Percentiles rank a stretch among this genome's conserved stretches.
These are phyloP conservation scores for Neolamprologus modestus DNA, from an alignment of 2,113 vertebrate species.

Conservation along the genomic window DNA sequence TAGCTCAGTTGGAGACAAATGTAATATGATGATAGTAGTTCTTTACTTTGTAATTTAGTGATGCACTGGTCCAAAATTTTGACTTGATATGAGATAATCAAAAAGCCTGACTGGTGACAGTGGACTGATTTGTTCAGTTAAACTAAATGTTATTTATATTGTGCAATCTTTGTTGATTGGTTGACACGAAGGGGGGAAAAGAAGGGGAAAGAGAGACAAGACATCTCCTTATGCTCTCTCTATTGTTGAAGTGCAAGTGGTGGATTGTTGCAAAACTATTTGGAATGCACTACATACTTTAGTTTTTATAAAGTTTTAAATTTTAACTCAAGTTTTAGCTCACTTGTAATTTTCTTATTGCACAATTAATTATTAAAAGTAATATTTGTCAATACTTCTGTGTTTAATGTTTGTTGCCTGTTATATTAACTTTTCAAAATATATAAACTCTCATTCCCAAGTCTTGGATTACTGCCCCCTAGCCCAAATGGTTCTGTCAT, in stretches of 20 bases:
- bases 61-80: not conserved
- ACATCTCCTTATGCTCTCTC: not conserved
- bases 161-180: not conserved
- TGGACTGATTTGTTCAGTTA: not conserved
- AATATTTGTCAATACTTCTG: not conserved
- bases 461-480: not conserved
- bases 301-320: not conserved
- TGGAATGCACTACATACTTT: not conserved
- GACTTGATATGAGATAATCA: not conserved
- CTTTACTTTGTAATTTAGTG: not conserved
- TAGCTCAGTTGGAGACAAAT: not conserved
- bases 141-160: not conserved
- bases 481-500: conserved; percentile 1
- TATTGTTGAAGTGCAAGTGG: not conserved
- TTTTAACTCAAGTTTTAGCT: not conserved
- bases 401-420: not conserved
- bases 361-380: not conserved
- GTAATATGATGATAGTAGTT: not conserved
- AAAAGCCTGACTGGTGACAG: not conserved
- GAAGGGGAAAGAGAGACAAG: not conserved
- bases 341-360: not conserved
- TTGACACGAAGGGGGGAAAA: not conserved
- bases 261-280: not conserved
- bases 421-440: not conserved
- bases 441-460: not conserved